Base-by-base conservation (phyloP, 2,113 vertebrate species). In the Pseudolaguvia tuberculata region DNA sequence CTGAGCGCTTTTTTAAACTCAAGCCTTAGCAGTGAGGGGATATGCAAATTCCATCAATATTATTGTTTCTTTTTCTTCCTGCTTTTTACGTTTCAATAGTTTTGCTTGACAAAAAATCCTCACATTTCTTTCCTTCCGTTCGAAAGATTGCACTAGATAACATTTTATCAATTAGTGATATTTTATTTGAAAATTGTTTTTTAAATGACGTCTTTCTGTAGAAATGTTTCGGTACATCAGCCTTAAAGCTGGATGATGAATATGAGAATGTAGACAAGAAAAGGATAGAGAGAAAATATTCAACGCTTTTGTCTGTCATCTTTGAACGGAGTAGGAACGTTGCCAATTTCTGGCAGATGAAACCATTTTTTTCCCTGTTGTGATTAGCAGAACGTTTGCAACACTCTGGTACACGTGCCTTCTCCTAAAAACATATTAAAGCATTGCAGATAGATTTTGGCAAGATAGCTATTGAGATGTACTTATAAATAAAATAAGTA, bases 101-200 rank as follows among this genome's bases (percentile, higher is more conserved):
- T 65, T 74, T 29, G 58, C 53, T 39, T 57, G 31, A 77, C 17
- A 21, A 59, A 29, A 63, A 77, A 76, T 39, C 18, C 45, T 59
- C 70, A 62, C 10, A 42, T 57, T 79, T 58, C 35, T 67, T 59
- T 76, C n/a, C 52, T 71, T 75, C 57, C 57, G 50, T 77, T 78
- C 62, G 58, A 78, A 80, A 79, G 80, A 75, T 80, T 82, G 79
- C 84, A 84, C 80, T 87, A 87, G 81, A 84, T 83, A 80, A 77
- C 80, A 77, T 84, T 82, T 55, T 81, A 63, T 82, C 76, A 45
- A 50, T 67, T 47, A 65, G 45, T 23, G 75, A 78, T 82, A 72
- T 78, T 75, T 82, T 76, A 70, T 80, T 68, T 79, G 58, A 77
- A 48, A 70, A 4, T 20, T 21, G 4, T 69, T 18, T 58, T 82